A percentile compares a stretch with the other conserved stretches of the same genome.
These are phyloP conservation scores for Crypturellus tataupa DNA, from an alignment of 2,797 vertebrate genomes.

Conservation along the genomic window DNA sequence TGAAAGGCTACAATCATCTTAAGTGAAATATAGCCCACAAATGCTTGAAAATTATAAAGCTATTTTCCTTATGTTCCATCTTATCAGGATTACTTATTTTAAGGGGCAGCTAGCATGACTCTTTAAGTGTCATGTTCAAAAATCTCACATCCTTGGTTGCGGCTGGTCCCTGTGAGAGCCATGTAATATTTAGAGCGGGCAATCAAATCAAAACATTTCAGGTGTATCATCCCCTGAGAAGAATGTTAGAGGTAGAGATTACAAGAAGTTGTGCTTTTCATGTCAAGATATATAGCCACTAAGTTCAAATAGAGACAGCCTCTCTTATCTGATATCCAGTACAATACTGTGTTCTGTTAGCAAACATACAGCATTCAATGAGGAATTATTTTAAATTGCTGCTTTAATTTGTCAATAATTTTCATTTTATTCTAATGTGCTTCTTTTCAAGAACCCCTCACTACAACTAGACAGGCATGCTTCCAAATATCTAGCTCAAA, in stretches of 20 bases:
- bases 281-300: neutral
- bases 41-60: neutral
- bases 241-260: neutral
- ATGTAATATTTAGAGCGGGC: neutral
- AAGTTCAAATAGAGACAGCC: neutral
- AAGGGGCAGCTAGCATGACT: neutral
- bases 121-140: neutral
- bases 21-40: neutral
- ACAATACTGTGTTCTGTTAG: neutral
- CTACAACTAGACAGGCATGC: neutral
- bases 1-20: neutral
- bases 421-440: neutral
- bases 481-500: neutral
- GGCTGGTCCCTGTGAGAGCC: neutral
- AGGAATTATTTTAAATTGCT: neutral
- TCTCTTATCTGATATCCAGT: neutral
- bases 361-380: neutral
- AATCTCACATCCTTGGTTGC: neutral
- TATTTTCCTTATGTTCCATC: neutral
- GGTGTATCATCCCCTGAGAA: neutral
- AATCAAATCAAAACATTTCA: neutral
- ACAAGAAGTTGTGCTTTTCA: neutral
- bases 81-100: neutral
- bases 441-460: neutral
- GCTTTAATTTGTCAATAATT: neutral